Evolutionary conservation across 1,140 invertebrate species (phyloP), one percentile per base, ranked within the genome.

Genomic region (Caenorhabditis brenneri): DNA sequence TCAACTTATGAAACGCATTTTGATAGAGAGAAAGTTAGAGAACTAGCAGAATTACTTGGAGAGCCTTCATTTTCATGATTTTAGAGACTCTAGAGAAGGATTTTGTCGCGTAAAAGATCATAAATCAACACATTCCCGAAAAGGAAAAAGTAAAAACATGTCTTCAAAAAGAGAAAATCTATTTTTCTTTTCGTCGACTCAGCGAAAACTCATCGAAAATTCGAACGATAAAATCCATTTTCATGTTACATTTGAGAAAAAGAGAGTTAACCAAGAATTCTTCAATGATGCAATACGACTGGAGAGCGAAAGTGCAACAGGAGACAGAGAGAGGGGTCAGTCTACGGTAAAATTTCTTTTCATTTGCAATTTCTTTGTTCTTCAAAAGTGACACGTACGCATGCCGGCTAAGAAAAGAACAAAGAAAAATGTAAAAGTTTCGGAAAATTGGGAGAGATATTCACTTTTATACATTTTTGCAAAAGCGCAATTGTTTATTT

Each of bases 301-400:
- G 29, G 22, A 74, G 22, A 19, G 9, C 33, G n/a, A 46, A 74
- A 74, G 65, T 74, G 65, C 65, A 74, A 42, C 7, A 24, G 22
- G 19, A 4, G 22, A 74, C 5, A 24, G 22, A 42, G 29, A 24
- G 24, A 31, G 36, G 36, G 42, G n/a, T 24, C 33, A 42, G 33
- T 3, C 65, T 74, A 39, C 36, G 33, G 65, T 42, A 74, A 42
- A 42, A 42, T 42, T 42, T 74, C 65, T 24, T 74, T 24, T 15
- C 36, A 6, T n/a, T n/a, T 74, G 36, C 33, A 42, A 33, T 74
- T 42, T 74, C 65, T 74, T 74, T 74, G 65, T 74, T 74, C 36
- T 24, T 9, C 24, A 53, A 80, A 80, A 16, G 48, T 22, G 55
- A 12, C 69, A 16, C 16, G 19, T 22, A 9, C 74, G n/a, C 7